Evolutionary conservation across 2,113 vertebrate genomes (phyloP).

Genomic region (Typhlomys cinereus): DNA sequence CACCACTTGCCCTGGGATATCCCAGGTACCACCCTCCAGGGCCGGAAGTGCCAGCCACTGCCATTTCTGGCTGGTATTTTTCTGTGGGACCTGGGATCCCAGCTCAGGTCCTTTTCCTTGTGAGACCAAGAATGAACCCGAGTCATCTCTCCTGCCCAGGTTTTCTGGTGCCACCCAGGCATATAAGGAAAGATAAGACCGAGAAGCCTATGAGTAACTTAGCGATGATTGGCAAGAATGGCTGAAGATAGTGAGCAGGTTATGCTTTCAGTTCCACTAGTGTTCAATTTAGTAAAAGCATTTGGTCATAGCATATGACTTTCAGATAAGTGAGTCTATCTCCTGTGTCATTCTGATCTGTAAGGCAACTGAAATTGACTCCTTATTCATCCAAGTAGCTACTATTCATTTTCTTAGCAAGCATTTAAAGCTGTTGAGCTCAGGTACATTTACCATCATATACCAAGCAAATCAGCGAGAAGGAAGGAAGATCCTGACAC

Average conservation of each 20-base stretch:
- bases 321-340: background rate
- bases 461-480: too few species aligned
- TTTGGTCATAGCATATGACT: background rate
- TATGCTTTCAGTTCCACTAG: slow-evolving; percentile 14
- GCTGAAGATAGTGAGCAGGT: background rate
- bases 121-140: too few species aligned
- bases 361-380: slow-evolving; percentile 7
- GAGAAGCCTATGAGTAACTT: background rate
- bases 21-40: too few species aligned
- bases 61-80: too few species aligned
- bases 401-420: background rate
- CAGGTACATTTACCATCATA: too few species aligned
- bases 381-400: slow-evolving; percentile 17
- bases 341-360: background rate
- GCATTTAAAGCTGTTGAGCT: slow-evolving; percentile 19
- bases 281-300: background rate
- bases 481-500: too few species aligned
- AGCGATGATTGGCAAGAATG: background rate
- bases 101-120: too few species aligned
- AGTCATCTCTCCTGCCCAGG: too few species aligned
- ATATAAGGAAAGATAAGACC: background rate
- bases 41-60: too few species aligned
- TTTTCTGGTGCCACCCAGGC: background rate
- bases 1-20: too few species aligned
- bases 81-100: too few species aligned